Evolutionary conservation across 2,888 invertebrate genomes (phyloP), one percentile per base, ranked within the genome.

Genomic region (Auanema sp.): DNA sequence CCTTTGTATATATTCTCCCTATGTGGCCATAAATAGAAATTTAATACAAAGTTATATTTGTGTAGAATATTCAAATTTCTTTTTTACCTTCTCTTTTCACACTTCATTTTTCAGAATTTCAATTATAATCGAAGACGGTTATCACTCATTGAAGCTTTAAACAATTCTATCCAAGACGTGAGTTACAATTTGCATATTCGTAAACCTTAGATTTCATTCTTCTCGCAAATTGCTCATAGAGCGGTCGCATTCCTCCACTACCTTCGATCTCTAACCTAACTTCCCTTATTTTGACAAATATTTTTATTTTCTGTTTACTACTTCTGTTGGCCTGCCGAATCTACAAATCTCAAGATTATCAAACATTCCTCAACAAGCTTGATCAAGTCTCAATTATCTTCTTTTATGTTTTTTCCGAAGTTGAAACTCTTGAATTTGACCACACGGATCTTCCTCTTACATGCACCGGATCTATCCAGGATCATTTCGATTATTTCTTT

Each of bases 131-230:
- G 63, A 8, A 51, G 66, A 12, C 59, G 66, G 8, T 60, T 61
- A 6, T 66, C 66, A 24, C 54, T 66, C 24, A 55, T 66, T 12
- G 66, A 66, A 33, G 66, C 66, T 8, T 25, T 66, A 24, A 66
- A 66, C 57, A 66, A 66, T 49, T 62, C 62, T 10, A 66, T 66
- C 44, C 64, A 66, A 60, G 66, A 66, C 58, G 64, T 58, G 14
- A 25, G 53, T 42, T 41, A 33, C 16, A n/a, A n/a, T 55, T 24
- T 24, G n/a, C 52, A 47, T 18, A 47, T 47, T 8, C 21, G 16
- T 16, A 16, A 21, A 18, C 47, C 16, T 5, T 23, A 47, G 47
- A 8, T 18, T 23, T 47, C 16, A 47, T 18, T 23, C 47, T 23
- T 47, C 21, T 47, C 16, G 5, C 16, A 21, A 21, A 5, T 33